A percentile compares a stretch with the other conserved stretches of the same genome.
These are phyloP conservation scores for Oncorhynchus gorbuscha DNA, from an alignment of 2,113 vertebrate genomes.

Conservation along the genomic window DNA sequence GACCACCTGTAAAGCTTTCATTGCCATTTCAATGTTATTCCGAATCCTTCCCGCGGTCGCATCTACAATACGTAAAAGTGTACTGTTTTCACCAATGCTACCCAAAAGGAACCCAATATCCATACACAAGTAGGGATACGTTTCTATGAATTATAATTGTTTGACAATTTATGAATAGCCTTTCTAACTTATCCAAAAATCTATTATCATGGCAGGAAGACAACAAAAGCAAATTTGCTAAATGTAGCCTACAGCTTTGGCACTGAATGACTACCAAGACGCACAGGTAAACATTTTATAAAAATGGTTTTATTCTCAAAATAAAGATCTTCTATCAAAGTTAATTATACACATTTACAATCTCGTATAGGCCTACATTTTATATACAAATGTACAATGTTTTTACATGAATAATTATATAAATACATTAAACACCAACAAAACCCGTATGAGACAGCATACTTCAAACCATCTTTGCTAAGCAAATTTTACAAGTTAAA, in stretches of 20 bases:
- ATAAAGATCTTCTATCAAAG: slow-evolving; percentile 94
- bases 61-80: not conserved
- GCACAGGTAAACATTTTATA: slow-evolving; percentile 78
- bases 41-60: slow-evolving; percentile 38
- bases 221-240: too few relatives aligned
- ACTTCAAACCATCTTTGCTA: slow-evolving; percentile 77
- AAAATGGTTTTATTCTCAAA: slow-evolving; percentile 98
- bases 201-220: not conserved
- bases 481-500: slow-evolving; percentile 8
- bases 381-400: slow-evolving; percentile 97
- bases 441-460: slow-evolving; percentile 89
- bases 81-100: not conserved
- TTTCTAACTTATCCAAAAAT: not conserved
- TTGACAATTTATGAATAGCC: not conserved
- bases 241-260: too few relatives aligned
- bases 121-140: not conserved
- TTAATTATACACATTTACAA: slow-evolving; percentile 85
- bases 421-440: slow-evolving; percentile 85
- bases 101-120: not conserved
- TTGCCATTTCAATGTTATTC: slow-evolving; percentile 72
- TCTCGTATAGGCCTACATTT: slow-evolving; percentile 86
- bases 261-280: slow-evolving; percentile 5
- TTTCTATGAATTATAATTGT: not conserved
- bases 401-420: slow-evolving; percentile 95
- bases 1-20: slow-evolving; percentile 85